phyloP scores from a whole-genome alignment of 2,888 invertebrate species.

The Oscheius myriophilus region DNA sequence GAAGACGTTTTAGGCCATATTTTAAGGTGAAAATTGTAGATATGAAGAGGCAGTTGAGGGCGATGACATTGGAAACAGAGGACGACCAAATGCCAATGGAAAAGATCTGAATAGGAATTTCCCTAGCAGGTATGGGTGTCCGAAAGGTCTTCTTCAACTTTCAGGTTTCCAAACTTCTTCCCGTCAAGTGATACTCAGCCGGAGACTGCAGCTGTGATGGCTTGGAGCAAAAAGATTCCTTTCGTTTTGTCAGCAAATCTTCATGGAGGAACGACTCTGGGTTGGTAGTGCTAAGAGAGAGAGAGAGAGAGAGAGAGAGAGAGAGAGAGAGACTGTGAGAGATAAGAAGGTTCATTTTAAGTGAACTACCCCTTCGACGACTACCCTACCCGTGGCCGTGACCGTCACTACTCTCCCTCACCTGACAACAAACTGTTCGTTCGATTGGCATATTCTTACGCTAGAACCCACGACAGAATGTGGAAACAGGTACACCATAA shows the following conservation, averaged over 20 bases:
- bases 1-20: not conserved
- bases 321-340: not conserved
- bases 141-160: no score
- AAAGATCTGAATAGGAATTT: conserved; percentile 90
- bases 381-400: conserved; percentile 73
- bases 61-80: conserved; percentile 43
- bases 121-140: conserved; percentile 81
- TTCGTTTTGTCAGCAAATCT: conserved; percentile 69
- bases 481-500: conserved; percentile 54
- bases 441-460: conserved; percentile 65
- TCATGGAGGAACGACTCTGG: conserved; percentile 82
- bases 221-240: conserved; percentile 67
- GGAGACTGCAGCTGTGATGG: conserved; percentile 71
- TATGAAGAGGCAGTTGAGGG: conserved; percentile 47
- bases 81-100: conserved; percentile 79
- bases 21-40: conserved; percentile 15
- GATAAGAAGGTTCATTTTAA: conserved; percentile 19
- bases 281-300: conserved; percentile 70
- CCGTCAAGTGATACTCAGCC: conserved; percentile 60
- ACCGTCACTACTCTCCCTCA: conserved; percentile 47
- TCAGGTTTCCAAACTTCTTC: conserved; percentile 51
- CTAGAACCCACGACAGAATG: conserved; percentile 62
- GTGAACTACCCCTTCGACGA: conserved; percentile 94
- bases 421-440: conserved; percentile 66
- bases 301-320: no score